Conservation (phyloP, 2,888 invertebrate species). For the Leptura quadrifasciata region DNA sequence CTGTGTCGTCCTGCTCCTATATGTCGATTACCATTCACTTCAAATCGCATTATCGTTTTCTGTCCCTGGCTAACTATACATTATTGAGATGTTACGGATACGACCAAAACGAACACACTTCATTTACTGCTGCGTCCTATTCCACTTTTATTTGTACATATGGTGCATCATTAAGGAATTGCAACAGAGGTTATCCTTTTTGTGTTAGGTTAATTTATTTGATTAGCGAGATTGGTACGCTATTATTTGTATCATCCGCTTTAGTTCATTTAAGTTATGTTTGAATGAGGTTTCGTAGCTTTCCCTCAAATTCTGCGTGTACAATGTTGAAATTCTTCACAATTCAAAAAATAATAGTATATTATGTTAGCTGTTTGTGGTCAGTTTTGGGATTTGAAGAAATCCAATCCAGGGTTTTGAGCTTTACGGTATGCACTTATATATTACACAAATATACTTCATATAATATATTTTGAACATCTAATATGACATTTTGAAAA, state of each 20-base stretch:
- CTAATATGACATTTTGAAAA: too few species aligned
- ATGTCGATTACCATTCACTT: conserved; percentile 68
- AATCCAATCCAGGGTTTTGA: too few species aligned
- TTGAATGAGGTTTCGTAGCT: too few species aligned
- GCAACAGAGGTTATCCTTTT: conserved; percentile 31
- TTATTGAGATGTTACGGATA: conserved; percentile 58
- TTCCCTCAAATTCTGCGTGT: too few species aligned
- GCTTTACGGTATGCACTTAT: too few species aligned
- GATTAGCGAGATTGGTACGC: not conserved
- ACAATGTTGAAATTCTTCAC: too few species aligned
- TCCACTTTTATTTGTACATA: conserved; percentile 34
- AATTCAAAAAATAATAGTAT: too few species aligned
- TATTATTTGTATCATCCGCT: not conserved
- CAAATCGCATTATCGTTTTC: conserved; percentile 63
- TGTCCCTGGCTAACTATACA: conserved; percentile 55
- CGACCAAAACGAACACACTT: conserved; percentile 53
- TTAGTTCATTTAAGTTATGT: too few species aligned
- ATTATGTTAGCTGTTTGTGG: too few species aligned
- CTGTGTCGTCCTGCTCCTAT: conserved; percentile 64
- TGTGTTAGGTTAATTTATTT: conserved; percentile 7
- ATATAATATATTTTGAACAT: too few species aligned
- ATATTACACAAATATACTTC: too few species aligned
- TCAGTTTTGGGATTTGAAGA: too few species aligned
- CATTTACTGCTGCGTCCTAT: conserved; percentile 42
- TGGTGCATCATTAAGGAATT: conserved; percentile 47